phyloP scores from a whole-genome alignment of 92 coral and sea anemone species.

The Anthopleura xanthogrammica region DNA sequence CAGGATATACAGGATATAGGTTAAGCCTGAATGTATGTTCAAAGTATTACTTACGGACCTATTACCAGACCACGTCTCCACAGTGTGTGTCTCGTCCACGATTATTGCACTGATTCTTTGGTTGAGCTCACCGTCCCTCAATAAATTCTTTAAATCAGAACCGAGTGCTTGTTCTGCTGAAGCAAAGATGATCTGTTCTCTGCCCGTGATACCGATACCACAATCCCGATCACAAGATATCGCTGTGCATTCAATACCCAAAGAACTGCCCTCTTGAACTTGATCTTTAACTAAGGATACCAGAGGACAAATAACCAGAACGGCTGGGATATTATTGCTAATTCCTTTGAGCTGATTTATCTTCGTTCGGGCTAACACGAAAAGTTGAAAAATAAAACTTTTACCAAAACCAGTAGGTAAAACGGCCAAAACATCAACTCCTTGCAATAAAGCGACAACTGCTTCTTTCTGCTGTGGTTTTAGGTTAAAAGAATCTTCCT shows the following conservation, averaged over 20 bases:
- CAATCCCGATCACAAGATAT: background rate
- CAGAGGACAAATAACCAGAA: constrained; percentile 2
- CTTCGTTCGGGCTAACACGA: background rate
- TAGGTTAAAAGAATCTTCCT: background rate
- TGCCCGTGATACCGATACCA: background rate
- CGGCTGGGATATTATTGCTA: background rate
- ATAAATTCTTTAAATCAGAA: background rate
- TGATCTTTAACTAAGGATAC: constrained; percentile 1
- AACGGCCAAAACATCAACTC: background rate
- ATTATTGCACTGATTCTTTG: constrained; percentile 2
- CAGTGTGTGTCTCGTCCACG: constrained; percentile 37
- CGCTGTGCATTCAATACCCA: constrained; percentile 3
- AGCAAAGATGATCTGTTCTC: background rate
- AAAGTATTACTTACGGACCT: too few species aligned
- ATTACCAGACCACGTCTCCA: constrained; percentile 36
- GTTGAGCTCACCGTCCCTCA: background rate
- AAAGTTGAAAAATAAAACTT: background rate
- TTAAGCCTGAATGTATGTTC: background rate
- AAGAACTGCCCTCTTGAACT: background rate
- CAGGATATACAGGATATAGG: too few species aligned
- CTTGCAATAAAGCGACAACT: background rate
- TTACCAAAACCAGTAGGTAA: constrained; percentile 8
- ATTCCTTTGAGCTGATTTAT: background rate
- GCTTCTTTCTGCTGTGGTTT: background rate
- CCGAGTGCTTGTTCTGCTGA: background rate